Percentiles rank a stretch among this genome's conserved stretches.
Conservation (phyloP, 1,140 invertebrate species). For the Trichonephila clavipes region DNA sequence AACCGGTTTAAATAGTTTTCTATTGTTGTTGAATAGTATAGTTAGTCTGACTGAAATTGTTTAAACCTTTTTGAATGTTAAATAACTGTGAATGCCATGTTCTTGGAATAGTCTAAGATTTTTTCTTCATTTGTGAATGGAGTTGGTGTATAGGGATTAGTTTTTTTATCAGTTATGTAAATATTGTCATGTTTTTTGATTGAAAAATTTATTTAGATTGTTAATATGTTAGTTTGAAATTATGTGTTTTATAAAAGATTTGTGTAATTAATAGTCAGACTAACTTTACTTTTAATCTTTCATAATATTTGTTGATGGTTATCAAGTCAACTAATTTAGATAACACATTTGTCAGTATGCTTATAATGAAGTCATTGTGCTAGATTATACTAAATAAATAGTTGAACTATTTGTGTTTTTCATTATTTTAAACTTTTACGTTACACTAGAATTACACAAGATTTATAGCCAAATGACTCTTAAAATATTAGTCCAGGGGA, state of each 20-base stretch:
- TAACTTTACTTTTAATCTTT: constrained; percentile 20
- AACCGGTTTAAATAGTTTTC: constrained; percentile 42
- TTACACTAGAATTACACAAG: too few relatives aligned
- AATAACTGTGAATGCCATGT: neutral
- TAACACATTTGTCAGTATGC: constrained; percentile 45
- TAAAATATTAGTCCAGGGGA: too few relatives aligned
- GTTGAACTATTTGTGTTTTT: neutral
- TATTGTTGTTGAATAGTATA: constrained; percentile 37
- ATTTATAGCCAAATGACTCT: too few relatives aligned
- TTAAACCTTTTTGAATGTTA: neutral
- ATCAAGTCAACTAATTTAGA: constrained; percentile 25
- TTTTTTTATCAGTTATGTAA: neutral
- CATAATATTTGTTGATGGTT: constrained; percentile 35
- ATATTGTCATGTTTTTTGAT: neutral
- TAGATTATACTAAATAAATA: constrained; percentile 37
- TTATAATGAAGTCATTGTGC: constrained; percentile 20
- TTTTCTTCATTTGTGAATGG: neutral
- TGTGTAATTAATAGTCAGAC: neutral
- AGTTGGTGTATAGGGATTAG: neutral
- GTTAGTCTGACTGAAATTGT: constrained; percentile 37
- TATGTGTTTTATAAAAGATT: too few relatives aligned
- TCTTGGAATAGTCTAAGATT: neutral
- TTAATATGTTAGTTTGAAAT: too few relatives aligned
- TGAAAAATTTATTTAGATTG: neutral
- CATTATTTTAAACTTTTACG: neutral